Evolutionary conservation across 2,113 vertebrate species (phyloP), one percentile per base, ranked within the genome.

Genomic region (Megaptera novaeangliae): DNA sequence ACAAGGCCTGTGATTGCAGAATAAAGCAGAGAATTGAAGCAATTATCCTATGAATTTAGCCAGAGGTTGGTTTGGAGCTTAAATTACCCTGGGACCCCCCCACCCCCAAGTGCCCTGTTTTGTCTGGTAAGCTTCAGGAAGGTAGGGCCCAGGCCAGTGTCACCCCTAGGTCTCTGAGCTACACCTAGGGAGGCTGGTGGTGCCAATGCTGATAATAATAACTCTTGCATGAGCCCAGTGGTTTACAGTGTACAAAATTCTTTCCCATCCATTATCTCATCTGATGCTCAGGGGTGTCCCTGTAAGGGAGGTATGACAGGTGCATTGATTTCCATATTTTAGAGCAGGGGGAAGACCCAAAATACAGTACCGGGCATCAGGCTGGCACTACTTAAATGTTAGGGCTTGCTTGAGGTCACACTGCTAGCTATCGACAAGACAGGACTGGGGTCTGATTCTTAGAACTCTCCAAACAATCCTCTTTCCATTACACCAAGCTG

Each of bases 1-100:
- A 96, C 91, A 95, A 96, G 96, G 87, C 74, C 83, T 96, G 83
- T 96, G 95, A 93, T 96, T 95, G 75, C 66, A 96, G 94, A 96
- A 97, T 84, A 95, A 95, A 97, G 90, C 84, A 96, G 77, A 96
- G n/a, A 91, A 95, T 93, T 92, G 88, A 95, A 78, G 78, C 90
- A 96, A 96, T 97, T 97, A 94, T 94, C 66, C 85, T 93, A 89
- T 84, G 52, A 89, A 97, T 97, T 97, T 91, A 93, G 88, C 87
- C 52, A 68, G 69, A 97, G 61, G 63, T 96, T 98, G 75, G 49
- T 91, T 78, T 95, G 77, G 78, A 94, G 64, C 78, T 90, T 95
- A 91, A 92, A 97, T 98, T 92, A 97, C 36, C 59, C 64, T n/a
- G 66, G 34, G 88, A 97, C 41, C 21, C 34, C 34, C 52, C n/a